phyloP scores from a whole-genome alignment of 2,888 invertebrate genomes.

The Thecophora atra region DNA sequence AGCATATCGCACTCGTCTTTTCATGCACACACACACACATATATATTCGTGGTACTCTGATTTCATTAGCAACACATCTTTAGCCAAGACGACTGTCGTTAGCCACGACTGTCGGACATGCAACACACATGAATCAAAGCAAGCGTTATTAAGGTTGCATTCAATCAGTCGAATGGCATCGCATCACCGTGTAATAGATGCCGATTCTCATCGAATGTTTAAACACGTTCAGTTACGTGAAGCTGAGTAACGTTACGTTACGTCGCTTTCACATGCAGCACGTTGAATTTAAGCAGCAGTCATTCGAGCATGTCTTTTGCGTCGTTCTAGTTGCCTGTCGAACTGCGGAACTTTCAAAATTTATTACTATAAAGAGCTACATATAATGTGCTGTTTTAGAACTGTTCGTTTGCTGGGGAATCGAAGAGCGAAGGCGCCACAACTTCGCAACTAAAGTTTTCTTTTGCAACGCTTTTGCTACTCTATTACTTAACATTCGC shows the following conservation, averaged over 20 bases:
- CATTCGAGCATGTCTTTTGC: no score
- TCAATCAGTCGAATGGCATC: constrained; percentile 28
- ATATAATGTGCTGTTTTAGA: background rate
- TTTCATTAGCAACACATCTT: no score
- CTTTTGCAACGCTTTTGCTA: constrained; percentile 10
- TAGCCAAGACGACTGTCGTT: no score
- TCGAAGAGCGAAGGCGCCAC: background rate
- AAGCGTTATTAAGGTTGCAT: constrained; percentile 30
- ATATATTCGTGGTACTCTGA: no score
- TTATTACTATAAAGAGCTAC: constrained; percentile 1
- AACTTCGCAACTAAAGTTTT: constrained; percentile 18
- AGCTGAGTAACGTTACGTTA: no score
- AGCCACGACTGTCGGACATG: no score
- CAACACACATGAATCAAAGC: constrained; percentile 28
- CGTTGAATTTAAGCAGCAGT: no score
- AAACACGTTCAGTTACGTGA: background rate
- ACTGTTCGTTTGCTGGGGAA: background rate
- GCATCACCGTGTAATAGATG: constrained; percentile 12
- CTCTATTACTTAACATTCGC: constrained; percentile 21
- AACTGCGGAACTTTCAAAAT: background rate
- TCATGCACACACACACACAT: constrained; percentile 8
- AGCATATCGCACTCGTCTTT: constrained; percentile 12
- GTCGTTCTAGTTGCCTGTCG: background rate
- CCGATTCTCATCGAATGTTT: constrained; percentile 2
- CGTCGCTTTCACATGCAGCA: no score